phyloP scores from a whole-genome alignment of 2,113 vertebrate genomes.

The Nesoenas mayeri region DNA sequence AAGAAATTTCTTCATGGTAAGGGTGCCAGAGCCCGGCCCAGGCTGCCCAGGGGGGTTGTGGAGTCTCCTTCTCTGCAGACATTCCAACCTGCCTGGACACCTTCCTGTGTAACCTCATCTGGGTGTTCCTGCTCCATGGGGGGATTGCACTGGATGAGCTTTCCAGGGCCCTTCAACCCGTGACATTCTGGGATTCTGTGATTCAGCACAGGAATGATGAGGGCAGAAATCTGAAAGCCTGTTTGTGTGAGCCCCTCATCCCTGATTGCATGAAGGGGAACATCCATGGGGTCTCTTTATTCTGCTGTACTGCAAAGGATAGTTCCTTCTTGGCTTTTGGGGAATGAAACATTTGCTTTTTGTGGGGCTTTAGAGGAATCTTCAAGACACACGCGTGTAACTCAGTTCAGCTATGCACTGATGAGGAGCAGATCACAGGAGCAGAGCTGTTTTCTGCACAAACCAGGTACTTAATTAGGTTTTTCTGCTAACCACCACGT shows the following conservation, averaged over 20 bases:
- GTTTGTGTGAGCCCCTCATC: not conserved
- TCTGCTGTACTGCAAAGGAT: not conserved
- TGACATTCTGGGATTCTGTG: too few species aligned
- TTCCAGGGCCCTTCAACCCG: too few species aligned
- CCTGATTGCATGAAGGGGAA: not conserved
- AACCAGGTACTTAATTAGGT: not conserved
- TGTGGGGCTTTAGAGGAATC: not conserved
- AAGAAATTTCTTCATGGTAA: too few species aligned
- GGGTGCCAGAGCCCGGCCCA: too few species aligned
- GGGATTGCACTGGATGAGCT: too few species aligned
- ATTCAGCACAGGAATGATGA: not conserved
- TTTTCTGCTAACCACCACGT: not conserved
- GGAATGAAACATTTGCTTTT: not conserved
- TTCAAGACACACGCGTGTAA: not conserved
- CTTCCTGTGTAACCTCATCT: too few species aligned
- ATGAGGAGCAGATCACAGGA: not conserved
- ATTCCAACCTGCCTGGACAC: too few species aligned
- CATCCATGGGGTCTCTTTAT: not conserved
- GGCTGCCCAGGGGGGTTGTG: too few species aligned
- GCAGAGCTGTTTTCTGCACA: not conserved
- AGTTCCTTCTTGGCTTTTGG: not conserved
- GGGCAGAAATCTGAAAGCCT: not conserved
- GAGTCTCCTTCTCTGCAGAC: too few species aligned
- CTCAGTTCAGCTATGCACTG: rapidly evolving
- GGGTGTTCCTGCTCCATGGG: too few species aligned